Evolutionary conservation across 2,113 vertebrate species (phyloP), one percentile per base, ranked within the genome.

Genomic region (Pomatorhinus ruficollis): DNA sequence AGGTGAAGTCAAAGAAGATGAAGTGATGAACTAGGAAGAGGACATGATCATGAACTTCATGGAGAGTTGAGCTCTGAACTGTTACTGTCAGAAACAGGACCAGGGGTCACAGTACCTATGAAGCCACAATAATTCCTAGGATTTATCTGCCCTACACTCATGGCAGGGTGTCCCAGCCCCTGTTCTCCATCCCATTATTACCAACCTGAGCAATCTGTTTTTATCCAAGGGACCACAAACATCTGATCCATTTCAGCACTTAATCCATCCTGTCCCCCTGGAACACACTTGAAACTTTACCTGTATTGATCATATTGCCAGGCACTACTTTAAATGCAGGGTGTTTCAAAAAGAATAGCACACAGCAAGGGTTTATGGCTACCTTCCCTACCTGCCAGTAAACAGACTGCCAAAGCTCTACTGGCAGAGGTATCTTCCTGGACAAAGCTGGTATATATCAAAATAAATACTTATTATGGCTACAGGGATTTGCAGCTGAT

Each of bases 201-300:
- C 52, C 61, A 64, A 3, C 61, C 28, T 35, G 47, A 50, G n/a
- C 75, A 44, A 72, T 23, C 82, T 53, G 23, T 40, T 91, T 35
- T 78, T 95, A 5, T 40, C 59, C 72, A 89, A 69, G 8, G 2
- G 33, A 74, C 12, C 60, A 64, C 40, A 88, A 91, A 77, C 68
- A 91, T 35, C 82, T 78, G 93, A 90, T 75, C 85, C 47, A 44
- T 52, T 70, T 50, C 78, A 88, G 70, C 45, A 80, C 10, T 92
- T 86, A 44, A 90, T 69, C 63, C 87, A 80, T 28, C 35, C 87
- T 57, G 65, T 57, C 52, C 35, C 42, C 35, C 84, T 53, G 78
- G 91, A 91, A 90, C 63, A 82, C 54, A 20, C 59, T 33, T 93
- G 87, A 96, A 96, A 94, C 87, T 81, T 86, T 86, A 96, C 85